Conservation (phyloP, 2,888 invertebrate species). For the Sesia bembeciformis region DNA sequence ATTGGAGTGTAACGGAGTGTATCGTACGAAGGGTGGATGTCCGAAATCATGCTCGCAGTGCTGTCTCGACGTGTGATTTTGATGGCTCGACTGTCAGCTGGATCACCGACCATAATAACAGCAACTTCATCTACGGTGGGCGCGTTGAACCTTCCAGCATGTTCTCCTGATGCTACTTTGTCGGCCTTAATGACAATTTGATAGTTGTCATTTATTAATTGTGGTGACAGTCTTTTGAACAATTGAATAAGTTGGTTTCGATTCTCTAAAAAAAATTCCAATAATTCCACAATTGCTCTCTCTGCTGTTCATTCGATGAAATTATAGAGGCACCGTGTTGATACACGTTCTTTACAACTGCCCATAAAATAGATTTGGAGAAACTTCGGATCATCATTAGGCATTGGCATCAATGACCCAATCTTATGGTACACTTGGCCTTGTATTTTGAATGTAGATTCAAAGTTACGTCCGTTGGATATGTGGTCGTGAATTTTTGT, state of each 20-base stretch:
- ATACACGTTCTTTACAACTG: not conserved
- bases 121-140: constrained; percentile 19
- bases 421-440: not conserved
- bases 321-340: not conserved
- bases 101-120: constrained; percentile 17
- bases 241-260: constrained; percentile 6
- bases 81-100: constrained; percentile 18
- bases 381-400: not conserved
- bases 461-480: not conserved
- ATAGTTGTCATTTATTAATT: constrained; percentile 14
- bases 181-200: constrained; percentile 22
- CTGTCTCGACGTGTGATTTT: constrained; percentile 17
- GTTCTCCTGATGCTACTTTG: constrained; percentile 19
- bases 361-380: not conserved
- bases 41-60: constrained; percentile 12
- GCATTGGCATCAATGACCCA: not conserved
- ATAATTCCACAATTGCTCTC: not conserved
- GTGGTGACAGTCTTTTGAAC: constrained; percentile 16
- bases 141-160: constrained; percentile 20
- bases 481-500: not conserved
- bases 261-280: constrained; percentile 10
- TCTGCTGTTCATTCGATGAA: not conserved
- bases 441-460: not conserved
- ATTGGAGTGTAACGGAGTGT: not conserved
- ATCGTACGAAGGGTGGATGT: constrained; percentile 3